These are phyloP conservation scores for Xiphias gladius DNA, from an alignment of 2,113 vertebrate species.

Conservation along the genomic window DNA sequence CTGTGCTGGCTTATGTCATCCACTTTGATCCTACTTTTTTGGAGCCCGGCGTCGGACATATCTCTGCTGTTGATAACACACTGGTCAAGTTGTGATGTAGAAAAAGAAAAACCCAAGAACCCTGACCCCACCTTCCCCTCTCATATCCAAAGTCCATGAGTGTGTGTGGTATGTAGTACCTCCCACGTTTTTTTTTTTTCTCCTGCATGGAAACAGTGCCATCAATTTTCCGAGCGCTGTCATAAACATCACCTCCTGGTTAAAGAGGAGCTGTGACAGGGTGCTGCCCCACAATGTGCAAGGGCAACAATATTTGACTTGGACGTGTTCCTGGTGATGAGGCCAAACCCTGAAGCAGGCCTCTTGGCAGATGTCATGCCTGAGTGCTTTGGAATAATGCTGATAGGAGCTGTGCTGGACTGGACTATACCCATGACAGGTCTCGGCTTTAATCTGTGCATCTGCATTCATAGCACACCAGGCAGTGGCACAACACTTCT, in stretches of 20 bases:
- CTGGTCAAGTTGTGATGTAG: constrained; percentile 49
- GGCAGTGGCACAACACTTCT: neutral
- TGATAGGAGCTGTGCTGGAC: constrained; percentile 67
- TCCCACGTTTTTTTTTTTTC: constrained; percentile 23
- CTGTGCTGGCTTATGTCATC: constrained; percentile 78
- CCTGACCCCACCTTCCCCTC: constrained; percentile 26
- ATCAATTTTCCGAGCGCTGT: constrained; percentile 73
- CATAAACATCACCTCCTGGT: constrained; percentile 70
- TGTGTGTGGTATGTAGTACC: constrained; percentile 52
- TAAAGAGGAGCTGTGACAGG: constrained; percentile 67
- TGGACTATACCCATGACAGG: constrained; percentile 46
- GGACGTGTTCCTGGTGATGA: constrained; percentile 74
- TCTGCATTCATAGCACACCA: constrained; percentile 43
- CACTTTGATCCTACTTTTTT: constrained; percentile 78
- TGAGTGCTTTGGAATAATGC: constrained; percentile 72
- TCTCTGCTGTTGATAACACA: constrained; percentile 70
- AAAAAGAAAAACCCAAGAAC: constrained; percentile 29
- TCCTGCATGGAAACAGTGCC: constrained; percentile 54
- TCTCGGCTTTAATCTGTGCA: constrained; percentile 44
- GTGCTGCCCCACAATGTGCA: constrained; percentile 63
- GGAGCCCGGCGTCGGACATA: constrained; percentile 60
- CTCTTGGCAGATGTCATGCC: constrained; percentile 79
- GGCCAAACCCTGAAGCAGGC: constrained; percentile 70
- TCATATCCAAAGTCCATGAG: constrained; percentile 13
- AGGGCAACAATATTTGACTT: constrained; percentile 81